These are phyloP conservation scores for Galaxea fascicularis DNA, from an alignment of 92 coral and sea anemone species.

Conservation along the genomic window DNA sequence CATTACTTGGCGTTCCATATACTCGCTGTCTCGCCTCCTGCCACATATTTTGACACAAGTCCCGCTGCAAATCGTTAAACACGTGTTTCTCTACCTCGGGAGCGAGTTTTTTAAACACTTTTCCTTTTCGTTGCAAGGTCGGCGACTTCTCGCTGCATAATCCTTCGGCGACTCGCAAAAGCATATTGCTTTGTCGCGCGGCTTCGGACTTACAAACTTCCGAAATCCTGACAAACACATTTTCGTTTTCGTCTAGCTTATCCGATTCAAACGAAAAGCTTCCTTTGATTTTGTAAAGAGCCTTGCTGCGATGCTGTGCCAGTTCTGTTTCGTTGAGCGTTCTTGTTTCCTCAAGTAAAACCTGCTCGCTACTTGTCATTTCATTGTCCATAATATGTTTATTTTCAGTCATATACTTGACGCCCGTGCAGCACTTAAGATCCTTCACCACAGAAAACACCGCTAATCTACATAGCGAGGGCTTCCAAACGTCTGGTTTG, in stretches of 20 bases:
- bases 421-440: neutral
- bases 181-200: slow-evolving; percentile 65
- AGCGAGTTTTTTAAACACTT: slow-evolving; percentile 82
- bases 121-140: slow-evolving; percentile 73
- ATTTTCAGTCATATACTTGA: neutral
- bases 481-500: slow-evolving; percentile 11
- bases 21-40: slow-evolving; percentile 71
- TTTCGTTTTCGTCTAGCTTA: slow-evolving; percentile 42
- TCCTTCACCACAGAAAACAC: slow-evolving; percentile 2
- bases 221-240: slow-evolving; percentile 53
- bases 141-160: slow-evolving; percentile 71
- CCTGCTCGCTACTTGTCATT: slow-evolving; percentile 58
- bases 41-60: slow-evolving; percentile 82
- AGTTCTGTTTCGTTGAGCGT: slow-evolving; percentile 16
- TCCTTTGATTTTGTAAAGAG: slow-evolving; percentile 28
- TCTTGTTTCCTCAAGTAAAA: slow-evolving; percentile 34
- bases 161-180: slow-evolving; percentile 70
- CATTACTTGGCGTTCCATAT: slow-evolving; percentile 66
- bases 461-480: slow-evolving; percentile 37
- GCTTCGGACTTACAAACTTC: slow-evolving; percentile 80
- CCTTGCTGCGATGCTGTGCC: neutral
- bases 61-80: slow-evolving; percentile 75
- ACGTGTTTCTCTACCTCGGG: slow-evolving; percentile 82
- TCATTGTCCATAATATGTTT: slow-evolving; percentile 11
- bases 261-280: slow-evolving; percentile 37